Conservation (phyloP, 35 echinoderm and acorn worm genomes). For the Patiria miniata region DNA sequence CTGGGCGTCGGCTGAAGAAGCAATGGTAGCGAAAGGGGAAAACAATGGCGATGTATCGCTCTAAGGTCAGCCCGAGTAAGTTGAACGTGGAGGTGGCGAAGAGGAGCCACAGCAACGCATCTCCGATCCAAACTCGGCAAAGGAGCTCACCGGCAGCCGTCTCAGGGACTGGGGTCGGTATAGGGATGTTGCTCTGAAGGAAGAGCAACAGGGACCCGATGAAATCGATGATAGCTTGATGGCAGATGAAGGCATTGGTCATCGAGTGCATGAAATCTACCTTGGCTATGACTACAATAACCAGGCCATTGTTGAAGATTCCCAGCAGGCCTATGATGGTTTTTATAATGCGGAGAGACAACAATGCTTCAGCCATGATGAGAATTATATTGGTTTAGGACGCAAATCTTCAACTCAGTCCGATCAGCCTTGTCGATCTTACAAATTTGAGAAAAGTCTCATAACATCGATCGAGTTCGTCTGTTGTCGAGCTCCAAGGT, state of each 20-base stretch:
- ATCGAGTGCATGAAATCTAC: constrained; percentile 18
- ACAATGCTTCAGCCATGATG: constrained; percentile 13
- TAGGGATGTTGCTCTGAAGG: constrained; percentile 23
- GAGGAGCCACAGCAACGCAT: constrained; percentile 52
- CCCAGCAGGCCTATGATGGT: constrained; percentile 36
- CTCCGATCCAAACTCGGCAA: constrained; percentile 55
- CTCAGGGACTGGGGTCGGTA: constrained; percentile 19
- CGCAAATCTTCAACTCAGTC: too few relatives aligned
- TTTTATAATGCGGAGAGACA: constrained; percentile 28
- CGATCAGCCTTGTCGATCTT: too few relatives aligned
- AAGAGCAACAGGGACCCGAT: constrained; percentile 21
- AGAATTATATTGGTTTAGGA: too few relatives aligned
- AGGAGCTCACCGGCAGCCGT: constrained; percentile 20
- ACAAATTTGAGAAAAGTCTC: too few relatives aligned
- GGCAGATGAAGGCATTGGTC: constrained; percentile 40
- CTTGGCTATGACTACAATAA: constrained; percentile 7
- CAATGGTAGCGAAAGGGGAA: constrained; percentile 41
- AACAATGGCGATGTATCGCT: constrained; percentile 68
- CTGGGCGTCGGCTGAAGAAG: neutral
- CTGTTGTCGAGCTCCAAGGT: too few relatives aligned
- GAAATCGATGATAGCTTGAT: constrained; percentile 34
- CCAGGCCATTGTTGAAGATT: constrained; percentile 32
- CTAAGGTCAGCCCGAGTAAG: constrained; percentile 50
- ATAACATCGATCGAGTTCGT: too few relatives aligned
- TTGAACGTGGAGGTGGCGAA: constrained; percentile 57